A percentile compares a stretch with the other conserved stretches of the same genome.
phyloP scores from a whole-genome alignment of 1,140 invertebrate genomes.

The Carposina sasakii region DNA sequence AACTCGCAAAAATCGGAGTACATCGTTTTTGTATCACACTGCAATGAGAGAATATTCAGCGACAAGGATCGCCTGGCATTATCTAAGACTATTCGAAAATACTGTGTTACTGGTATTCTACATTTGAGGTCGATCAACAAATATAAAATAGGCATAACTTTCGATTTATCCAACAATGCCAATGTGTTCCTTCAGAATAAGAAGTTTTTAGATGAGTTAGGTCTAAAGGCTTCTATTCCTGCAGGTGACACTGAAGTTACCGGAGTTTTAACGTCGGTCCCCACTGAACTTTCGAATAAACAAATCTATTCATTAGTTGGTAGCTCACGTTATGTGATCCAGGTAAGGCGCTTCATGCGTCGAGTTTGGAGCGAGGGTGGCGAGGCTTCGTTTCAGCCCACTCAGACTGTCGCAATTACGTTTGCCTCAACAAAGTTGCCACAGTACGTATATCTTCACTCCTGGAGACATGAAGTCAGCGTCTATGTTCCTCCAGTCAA shows the following conservation, averaged over 20 bases:
- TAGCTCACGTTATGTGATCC: not conserved
- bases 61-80: too few relatives aligned
- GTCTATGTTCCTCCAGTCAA: conserved; percentile 13
- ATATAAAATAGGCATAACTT: too few relatives aligned
- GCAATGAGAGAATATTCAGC: too few relatives aligned
- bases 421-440: conserved; percentile 9
- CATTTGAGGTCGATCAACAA: too few relatives aligned
- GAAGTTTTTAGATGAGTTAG: too few relatives aligned
- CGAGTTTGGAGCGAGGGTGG: not conserved
- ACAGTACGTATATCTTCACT: conserved; percentile 8
- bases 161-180: too few relatives aligned
- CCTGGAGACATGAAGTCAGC: conserved; percentile 8
- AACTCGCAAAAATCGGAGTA: too few relatives aligned
- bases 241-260: conserved; percentile 3
- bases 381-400: not conserved
- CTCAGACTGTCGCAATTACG: conserved; percentile 13
- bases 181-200: too few relatives aligned
- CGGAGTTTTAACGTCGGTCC: not conserved
- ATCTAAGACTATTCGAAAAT: too few relatives aligned
- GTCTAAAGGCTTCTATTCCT: conserved; percentile 2
- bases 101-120: too few relatives aligned
- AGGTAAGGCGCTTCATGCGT: conserved; percentile 8
- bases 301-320: conserved; percentile 4
- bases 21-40: too few relatives aligned
- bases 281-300: conserved; percentile 2